Base-by-base conservation (phyloP, 2,113 vertebrate species). In the Guaruba guarouba region DNA sequence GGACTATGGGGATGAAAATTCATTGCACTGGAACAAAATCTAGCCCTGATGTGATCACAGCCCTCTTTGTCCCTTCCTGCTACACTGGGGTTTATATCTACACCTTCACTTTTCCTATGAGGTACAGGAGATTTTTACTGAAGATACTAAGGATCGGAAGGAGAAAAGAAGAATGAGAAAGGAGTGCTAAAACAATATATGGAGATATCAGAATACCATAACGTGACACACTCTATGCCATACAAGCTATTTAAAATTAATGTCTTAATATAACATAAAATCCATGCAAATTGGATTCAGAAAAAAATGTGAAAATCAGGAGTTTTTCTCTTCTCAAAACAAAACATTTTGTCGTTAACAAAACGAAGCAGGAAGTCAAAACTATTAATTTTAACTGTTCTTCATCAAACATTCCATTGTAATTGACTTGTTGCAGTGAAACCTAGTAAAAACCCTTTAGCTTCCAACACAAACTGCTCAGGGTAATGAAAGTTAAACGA, bases 161-260 rank as follows among this genome's bases (percentile, higher is more conserved):
- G 55, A 70, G 51, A 51, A 82, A 86, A 90, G 27, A 82, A 76
- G 33, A 77, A 83, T 4, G n/a, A 80, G 49, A 19, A 55, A 61
- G 23, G 29, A 79, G 23, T 35, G 43, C 48, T 82, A 64, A 57
- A 75, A 63, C 77, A 73, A 29, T 76, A 75, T 17, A 68, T 23
- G 12, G 61, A 96, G 28, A 73, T 23, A 93, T 86, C 74, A 93
- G 64, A 92, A 68, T 76, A 41, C 49, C 25, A 39, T 76, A 57
- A 71, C 48, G 6, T 39, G 57, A 71, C 39, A 25, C 82, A 78
- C 20, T 84, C 33, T 43, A 13, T 69, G n/a, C 54, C 84, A 81
- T 66, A 82, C 41, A 73, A 93, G 55, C 75, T 86, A 55, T 68
- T 93, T 86, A 88, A 96, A 92, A 92, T 90, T 94, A 96, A 95